Percentiles rank a stretch among this genome's conserved stretches.
Conservation (phyloP, 2,797 vertebrate species). For the Sebastes vulpes region DNA sequence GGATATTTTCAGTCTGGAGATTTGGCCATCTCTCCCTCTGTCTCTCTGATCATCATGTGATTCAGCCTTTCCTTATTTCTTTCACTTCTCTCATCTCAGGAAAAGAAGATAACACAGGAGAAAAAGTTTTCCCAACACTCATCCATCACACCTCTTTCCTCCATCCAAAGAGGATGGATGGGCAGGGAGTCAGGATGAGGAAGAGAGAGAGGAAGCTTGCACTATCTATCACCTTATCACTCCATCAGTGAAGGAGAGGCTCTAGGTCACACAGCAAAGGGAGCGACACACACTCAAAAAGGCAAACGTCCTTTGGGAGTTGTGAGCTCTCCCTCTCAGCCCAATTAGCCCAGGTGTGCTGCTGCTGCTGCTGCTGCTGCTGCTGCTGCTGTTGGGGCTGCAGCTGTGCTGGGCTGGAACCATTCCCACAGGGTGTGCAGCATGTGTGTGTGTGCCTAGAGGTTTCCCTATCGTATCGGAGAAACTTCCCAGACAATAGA, state of each 20-base stretch:
- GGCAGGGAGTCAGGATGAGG: constrained; percentile 29
- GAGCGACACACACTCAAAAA: not conserved
- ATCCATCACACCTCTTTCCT: constrained; percentile 62
- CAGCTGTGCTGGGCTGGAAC: constrained; percentile 23
- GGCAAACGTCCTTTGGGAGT: constrained; percentile 43
- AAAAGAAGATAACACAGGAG: constrained; percentile 10
- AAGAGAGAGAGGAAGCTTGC: constrained; percentile 51
- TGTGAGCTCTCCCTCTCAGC: constrained; percentile 20
- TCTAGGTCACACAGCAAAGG: constrained; percentile 18
- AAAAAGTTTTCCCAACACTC: constrained; percentile 34
- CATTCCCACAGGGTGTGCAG: constrained; percentile 6
- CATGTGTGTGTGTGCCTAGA: not conserved
- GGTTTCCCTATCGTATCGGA: constrained; percentile 10
- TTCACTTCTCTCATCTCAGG: constrained; percentile 32
- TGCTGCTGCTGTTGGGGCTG: not conserved
- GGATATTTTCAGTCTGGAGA: constrained; percentile 11
- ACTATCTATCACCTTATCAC: constrained; percentile 26
- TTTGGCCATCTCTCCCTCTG: not conserved
- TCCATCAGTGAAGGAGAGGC: constrained; percentile 63
- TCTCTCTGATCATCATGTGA: constrained; percentile 20
- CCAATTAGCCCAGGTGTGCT: constrained; percentile 54
- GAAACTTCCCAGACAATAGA: constrained; percentile 17
- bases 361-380: not conserved
- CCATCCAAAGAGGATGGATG: constrained; percentile 37
- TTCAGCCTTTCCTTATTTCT: constrained; percentile 25